Evolutionary conservation across 1,140 invertebrate genomes (phyloP), one percentile per base, ranked within the genome.

Genomic region (Dendrolimus kikuchii): DNA sequence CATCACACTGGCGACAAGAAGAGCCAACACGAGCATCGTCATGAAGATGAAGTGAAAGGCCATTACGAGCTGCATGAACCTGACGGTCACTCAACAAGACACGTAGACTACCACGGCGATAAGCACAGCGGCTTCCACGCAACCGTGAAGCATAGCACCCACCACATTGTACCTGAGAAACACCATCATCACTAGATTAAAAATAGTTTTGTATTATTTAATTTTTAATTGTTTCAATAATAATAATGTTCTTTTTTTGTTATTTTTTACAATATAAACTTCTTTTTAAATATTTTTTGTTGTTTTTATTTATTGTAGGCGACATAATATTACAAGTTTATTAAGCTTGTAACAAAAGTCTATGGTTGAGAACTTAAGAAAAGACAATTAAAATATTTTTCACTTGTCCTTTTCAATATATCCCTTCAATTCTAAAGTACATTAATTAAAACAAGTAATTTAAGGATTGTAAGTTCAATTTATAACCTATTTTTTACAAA

Each of bases 1-100:
- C 57, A 59, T 5, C 71, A 77, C 61, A 74, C 69, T 4, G 66
- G 66, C 4, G 71, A 77, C 59, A 65, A 68, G 52, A 77, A 77
- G 49, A 66, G 60, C 7, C 71, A 77, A 55, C 71, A 74, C 23
- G 74, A 77, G 55, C 10, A 55, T 5, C 74, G 74, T 44, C 55
- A 85, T 68, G 63, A 66, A 62, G 86, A 71, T 66, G 70, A 74
- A 5, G 79, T 88, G 9, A 75, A 75, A 46, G 88, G 87, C 40
- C 68, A 71, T 45, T 89, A 88, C 67, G 75, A 71, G 4, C 64
- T 88, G 45, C 67, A 88, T 46, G 77, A 89, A 61, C 82, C 87
- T 5, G 77, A 81, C 40, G 85, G 77, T 47, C 23, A 23, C 23
- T 61, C 68, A 10, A 59, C 68, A 47, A 68, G 74, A 40, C 70